Conservation (phyloP, 2,888 invertebrate species). For the Ptilodon capucinus region DNA sequence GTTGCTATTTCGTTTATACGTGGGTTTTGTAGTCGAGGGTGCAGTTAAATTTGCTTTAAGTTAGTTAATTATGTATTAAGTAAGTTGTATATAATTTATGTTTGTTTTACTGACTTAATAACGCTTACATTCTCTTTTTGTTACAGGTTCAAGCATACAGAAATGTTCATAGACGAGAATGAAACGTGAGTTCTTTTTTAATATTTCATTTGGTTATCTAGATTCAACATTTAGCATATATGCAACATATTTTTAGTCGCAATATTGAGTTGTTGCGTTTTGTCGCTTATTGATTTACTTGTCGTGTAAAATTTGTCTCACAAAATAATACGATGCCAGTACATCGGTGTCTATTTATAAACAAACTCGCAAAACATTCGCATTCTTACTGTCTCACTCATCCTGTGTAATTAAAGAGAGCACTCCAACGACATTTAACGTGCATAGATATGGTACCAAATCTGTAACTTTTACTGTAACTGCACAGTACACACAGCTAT, state of each 20-base stretch:
- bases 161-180: constrained; percentile 82
- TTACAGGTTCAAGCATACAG: constrained; percentile 72
- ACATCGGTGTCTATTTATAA: not conserved
- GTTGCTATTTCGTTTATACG: not conserved
- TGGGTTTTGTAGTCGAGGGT: not conserved
- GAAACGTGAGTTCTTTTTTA: constrained; percentile 68
- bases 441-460: not conserved
- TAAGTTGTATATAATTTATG: too few relatives aligned
- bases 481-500: not conserved
- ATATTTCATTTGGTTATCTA: constrained; percentile 5
- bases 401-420: not conserved
- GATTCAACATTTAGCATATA: too few relatives aligned
- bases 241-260: too few relatives aligned
- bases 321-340: too few relatives aligned
- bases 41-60: not conserved
- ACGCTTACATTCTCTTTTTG: constrained; percentile 38
- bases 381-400: not conserved
- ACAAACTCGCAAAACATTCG: not conserved
- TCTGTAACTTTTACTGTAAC: not conserved
- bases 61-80: too few relatives aligned
- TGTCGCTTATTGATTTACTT: not conserved
- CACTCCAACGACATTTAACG: not conserved
- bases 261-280: too few relatives aligned
- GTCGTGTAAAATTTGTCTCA: not conserved
- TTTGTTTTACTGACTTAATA: constrained; percentile 2